Conservation (phyloP, 2,797 vertebrate species). For the Darevskia mixta region DNA sequence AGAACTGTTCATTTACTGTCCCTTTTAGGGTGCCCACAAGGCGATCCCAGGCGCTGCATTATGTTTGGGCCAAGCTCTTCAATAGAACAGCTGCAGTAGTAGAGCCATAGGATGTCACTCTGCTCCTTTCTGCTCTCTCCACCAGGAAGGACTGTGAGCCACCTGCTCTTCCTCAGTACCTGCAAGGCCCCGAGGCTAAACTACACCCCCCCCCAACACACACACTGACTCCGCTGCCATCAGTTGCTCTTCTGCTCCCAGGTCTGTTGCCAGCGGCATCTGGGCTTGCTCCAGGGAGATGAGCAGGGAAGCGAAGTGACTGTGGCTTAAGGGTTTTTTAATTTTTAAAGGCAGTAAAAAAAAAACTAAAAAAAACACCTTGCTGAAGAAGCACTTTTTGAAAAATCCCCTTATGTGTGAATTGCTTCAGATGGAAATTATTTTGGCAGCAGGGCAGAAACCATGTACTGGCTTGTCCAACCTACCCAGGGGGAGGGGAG, state of each 20-base stretch:
- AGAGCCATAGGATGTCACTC: neutral
- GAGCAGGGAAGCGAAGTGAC: neutral
- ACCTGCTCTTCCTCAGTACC: neutral
- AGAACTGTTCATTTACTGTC: neutral
- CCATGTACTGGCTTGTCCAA: neutral
- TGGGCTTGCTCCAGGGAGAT: neutral
- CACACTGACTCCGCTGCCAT: neutral
- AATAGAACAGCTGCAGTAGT: neutral
- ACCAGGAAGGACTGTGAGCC: too few relatives aligned
- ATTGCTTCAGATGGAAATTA: neutral
- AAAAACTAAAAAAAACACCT: neutral
- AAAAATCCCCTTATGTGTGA: neutral
- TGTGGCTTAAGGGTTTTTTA: neutral
- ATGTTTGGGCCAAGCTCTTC: neutral
- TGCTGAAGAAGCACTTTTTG: slow-evolving; percentile 12
- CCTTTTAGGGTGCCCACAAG: too few relatives aligned
- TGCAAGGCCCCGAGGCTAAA: neutral
- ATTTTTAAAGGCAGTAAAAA: slow-evolving; percentile 17
- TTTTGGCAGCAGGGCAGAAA: neutral
- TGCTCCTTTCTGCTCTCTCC: neutral
- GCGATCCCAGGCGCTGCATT: too few relatives aligned
- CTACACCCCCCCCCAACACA: too few relatives aligned
- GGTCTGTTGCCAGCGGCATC: neutral
- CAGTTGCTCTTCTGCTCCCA: neutral
- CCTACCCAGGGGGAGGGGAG: neutral